Percentiles rank a stretch among this genome's conserved stretches.
These are phyloP conservation scores for Plutella xylostella DNA, from an alignment of 2,888 invertebrate species.

Conservation along the genomic window DNA sequence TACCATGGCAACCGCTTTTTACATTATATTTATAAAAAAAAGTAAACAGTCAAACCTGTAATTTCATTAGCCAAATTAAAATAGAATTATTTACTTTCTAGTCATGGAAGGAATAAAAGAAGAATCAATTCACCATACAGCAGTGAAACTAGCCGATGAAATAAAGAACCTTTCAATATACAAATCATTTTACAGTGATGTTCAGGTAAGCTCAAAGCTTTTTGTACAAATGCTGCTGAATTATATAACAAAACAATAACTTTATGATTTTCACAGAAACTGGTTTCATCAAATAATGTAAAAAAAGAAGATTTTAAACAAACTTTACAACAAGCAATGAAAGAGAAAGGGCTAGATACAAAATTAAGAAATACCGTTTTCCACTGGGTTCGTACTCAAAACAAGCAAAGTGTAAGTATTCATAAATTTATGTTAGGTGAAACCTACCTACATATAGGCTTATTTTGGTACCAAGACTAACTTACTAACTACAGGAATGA, in stretches of 20 bases:
- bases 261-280: slow-evolving; percentile 54
- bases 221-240: neutral
- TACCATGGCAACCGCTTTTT: slow-evolving; percentile 36
- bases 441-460: too few relatives aligned
- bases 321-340: slow-evolving; percentile 80
- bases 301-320: slow-evolving; percentile 83
- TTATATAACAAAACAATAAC: neutral
- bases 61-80: slow-evolving; percentile 42
- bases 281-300: slow-evolving; percentile 81
- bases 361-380: slow-evolving; percentile 87
- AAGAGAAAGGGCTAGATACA: slow-evolving; percentile 82
- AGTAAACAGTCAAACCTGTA: slow-evolving; percentile 41
- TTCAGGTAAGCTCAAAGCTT: slow-evolving; percentile 75
- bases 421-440: too few relatives aligned
- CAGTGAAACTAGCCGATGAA: slow-evolving; percentile 83
- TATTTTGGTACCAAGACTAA: too few relatives aligned
- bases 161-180: slow-evolving; percentile 82
- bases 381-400: slow-evolving; percentile 78
- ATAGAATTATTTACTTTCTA: slow-evolving; percentile 25
- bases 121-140: slow-evolving; percentile 78
- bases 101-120: slow-evolving; percentile 68
- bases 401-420: slow-evolving; percentile 49
- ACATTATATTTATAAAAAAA: slow-evolving; percentile 44
- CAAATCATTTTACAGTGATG: slow-evolving; percentile 80
- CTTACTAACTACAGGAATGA: too few relatives aligned